These are phyloP conservation scores for Palythoa heliodiscus DNA, from an alignment of 92 coral and sea anemone genomes.

Conservation along the genomic window DNA sequence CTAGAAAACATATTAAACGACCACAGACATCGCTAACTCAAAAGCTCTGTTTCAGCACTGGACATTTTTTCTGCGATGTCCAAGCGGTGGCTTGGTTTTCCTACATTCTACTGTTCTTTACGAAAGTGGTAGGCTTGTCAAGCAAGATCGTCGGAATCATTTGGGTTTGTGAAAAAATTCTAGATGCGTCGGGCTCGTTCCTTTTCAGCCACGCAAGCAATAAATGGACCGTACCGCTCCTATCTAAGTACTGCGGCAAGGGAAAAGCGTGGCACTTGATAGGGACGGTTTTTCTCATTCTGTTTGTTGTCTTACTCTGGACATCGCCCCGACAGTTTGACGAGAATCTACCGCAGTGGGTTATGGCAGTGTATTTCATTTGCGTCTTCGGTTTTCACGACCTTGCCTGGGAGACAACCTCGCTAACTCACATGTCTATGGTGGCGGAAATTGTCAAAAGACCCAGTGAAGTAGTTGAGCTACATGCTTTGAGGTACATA, in stretches of 20 bases:
- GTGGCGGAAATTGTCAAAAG: slow-evolving; percentile 81
- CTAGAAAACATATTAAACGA: slow-evolving; percentile 29
- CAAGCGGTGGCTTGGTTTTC: slow-evolving; percentile 55
- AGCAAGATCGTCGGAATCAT: slow-evolving; percentile 61
- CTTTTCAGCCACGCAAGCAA: slow-evolving; percentile 63
- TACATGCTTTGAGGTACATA: slow-evolving; percentile 73
- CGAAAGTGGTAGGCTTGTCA: slow-evolving; percentile 78
- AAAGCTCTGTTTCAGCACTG: slow-evolving; percentile 63
- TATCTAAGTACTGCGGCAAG: slow-evolving; percentile 63
- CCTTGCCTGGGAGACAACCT: slow-evolving; percentile 67
- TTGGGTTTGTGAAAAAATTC: slow-evolving; percentile 57
- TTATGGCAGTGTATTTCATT: slow-evolving; percentile 54
- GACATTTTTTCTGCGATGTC: slow-evolving; percentile 73
- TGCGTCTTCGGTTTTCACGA: slow-evolving; percentile 43
- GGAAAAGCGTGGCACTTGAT: slow-evolving; percentile 78
- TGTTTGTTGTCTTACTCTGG: slow-evolving; percentile 59
- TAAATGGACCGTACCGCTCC: slow-evolving; percentile 52
- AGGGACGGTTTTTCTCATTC: slow-evolving; percentile 66
- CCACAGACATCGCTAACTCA: slow-evolving; percentile 63
- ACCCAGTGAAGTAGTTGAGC: slow-evolving; percentile 82
- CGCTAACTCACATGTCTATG: slow-evolving; percentile 73
- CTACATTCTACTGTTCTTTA: slow-evolving; percentile 66
- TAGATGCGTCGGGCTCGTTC: slow-evolving; percentile 56
- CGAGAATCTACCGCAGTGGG: slow-evolving; percentile 53
- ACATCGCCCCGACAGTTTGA: slow-evolving; percentile 78